Conservation (phyloP, 2,888 invertebrate genomes). For the Lepas anatifera region DNA sequence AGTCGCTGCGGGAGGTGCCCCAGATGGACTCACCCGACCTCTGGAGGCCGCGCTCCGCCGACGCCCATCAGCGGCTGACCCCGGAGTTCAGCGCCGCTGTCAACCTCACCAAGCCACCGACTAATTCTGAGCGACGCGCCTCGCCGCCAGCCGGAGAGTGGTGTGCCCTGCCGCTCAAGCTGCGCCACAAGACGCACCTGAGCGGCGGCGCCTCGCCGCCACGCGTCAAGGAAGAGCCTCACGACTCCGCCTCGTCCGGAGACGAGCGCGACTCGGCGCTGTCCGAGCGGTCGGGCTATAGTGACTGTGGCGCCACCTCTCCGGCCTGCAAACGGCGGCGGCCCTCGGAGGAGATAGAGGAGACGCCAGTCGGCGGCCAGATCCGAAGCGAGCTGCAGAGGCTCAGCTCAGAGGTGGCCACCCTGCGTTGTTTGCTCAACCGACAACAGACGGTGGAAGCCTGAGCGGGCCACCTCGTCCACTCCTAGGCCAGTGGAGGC, state of each 20-base stretch:
- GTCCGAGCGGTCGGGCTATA: constrained; percentile 37
- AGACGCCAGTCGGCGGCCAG: constrained; percentile 17
- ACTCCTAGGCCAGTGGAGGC: too few species aligned
- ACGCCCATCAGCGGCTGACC: neutral
- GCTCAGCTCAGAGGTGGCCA: constrained; percentile 81
- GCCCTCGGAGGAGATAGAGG: constrained; percentile 15
- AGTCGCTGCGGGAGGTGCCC: neutral
- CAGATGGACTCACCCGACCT: neutral
- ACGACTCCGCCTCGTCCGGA: constrained; percentile 52
- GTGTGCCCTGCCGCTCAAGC: constrained; percentile 66
- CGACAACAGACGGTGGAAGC: neutral
- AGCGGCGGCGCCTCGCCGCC: constrained; percentile 62
- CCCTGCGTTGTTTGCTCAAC: constrained; percentile 48
- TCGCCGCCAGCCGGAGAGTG: neutral
- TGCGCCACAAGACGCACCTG: constrained; percentile 80
- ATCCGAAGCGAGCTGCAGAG: constrained; percentile 59
- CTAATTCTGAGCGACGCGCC: constrained; percentile 27
- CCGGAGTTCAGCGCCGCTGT: constrained; percentile 1
- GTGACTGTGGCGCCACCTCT: constrained; percentile 11
- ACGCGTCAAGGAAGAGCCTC: constrained; percentile 66
- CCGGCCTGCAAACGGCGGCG: constrained; percentile 12
- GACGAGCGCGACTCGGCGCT: constrained; percentile 84
- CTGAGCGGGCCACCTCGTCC: too few species aligned
- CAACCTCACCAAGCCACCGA: constrained; percentile 38
- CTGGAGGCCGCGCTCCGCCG: constrained; percentile 1